Base-by-base conservation (phyloP, 1,140 invertebrate genomes). In the Kradibia gibbosae region DNA sequence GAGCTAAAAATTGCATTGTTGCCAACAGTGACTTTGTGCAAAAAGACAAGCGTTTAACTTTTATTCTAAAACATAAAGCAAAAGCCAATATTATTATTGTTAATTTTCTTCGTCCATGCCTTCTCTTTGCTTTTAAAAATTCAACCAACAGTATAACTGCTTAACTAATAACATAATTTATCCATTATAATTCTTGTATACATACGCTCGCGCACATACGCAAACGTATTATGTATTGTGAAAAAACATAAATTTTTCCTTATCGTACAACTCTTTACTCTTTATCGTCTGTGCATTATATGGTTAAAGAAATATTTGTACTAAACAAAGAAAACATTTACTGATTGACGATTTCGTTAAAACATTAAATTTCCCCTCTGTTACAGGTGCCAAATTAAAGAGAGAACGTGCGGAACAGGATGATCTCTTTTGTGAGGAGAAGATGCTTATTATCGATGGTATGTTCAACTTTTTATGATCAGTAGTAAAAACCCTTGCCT, bases 401-500 rank as follows among this genome's bases (percentile, higher is more conserved):
- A 88, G 88, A 84, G 90, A 91, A 81, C 89, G 91, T 1, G 83
- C 86, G 25, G 90, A 91, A n/a, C 85, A 86, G 55, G 91, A 91
- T 86, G 91, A 91, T 83, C 85, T 91, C 62, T 90, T 91, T 62
- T 91, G 91, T 83, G 90, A 91, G 76, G 91, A 91, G 72, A 91
- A 91, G 83, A 90, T 91, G 90, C 87, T 91, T 48, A 90, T 91
- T 79, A 91, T 91, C 74, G 91, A 91, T 57, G 91, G 91, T 91
- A 83, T 88, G 88, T 48, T 13, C n/a, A 55, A 62, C 42, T n/a
- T 36, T 57, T 25, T 8, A 36, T 25, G 28, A 8, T 62, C 31
- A 0, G 45, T 42, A 10, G 17, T 17, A 45, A 45, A 13, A 45
- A 45, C 5, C 5, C 13, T 8, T 45, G 42, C 42, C 13, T 53